Conservation (phyloP, 2,888 invertebrate genomes). For the Orthosia incerta region DNA sequence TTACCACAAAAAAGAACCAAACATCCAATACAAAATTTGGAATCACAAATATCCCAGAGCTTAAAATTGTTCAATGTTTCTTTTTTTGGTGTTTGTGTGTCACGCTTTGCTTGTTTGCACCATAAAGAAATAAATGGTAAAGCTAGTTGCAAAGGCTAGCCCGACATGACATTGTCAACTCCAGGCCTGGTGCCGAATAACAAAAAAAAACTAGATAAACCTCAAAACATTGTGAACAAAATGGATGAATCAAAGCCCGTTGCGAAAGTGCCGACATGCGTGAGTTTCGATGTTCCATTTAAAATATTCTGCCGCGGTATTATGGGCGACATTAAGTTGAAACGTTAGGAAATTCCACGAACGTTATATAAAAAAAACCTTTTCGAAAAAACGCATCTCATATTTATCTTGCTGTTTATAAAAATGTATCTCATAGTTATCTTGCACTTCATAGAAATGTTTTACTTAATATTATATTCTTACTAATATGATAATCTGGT, state of each 20-base stretch:
- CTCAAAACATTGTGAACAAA: conserved; percentile 35
- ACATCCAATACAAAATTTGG: neutral
- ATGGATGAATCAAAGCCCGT: conserved; percentile 12
- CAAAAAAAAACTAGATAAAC: conserved; percentile 34
- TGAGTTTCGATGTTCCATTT: conserved; percentile 27
- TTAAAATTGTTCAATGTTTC: neutral
- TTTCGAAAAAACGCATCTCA: no score
- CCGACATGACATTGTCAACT: conserved; percentile 7
- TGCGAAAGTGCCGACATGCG: neutral
- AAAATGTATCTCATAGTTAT: no score
- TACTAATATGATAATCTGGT: no score
- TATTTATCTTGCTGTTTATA: no score
- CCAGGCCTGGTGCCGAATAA: conserved; percentile 9
- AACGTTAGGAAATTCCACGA: conserved; percentile 17
- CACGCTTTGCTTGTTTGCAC: neutral
- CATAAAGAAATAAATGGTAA: conserved; percentile 7
- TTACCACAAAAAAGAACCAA: neutral
- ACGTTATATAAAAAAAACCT: neutral
- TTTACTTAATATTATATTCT: no score
- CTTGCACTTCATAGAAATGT: no score
- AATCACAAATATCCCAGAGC: neutral
- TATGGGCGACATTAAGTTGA: conserved; percentile 23
- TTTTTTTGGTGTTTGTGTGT: neutral
- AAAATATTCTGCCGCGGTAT: conserved; percentile 29
- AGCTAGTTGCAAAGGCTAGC: neutral